Evolutionary conservation across 2,113 vertebrate genomes (phyloP), one percentile per base, ranked within the genome.

Genomic region (Phyllostomus hastatus): DNA sequence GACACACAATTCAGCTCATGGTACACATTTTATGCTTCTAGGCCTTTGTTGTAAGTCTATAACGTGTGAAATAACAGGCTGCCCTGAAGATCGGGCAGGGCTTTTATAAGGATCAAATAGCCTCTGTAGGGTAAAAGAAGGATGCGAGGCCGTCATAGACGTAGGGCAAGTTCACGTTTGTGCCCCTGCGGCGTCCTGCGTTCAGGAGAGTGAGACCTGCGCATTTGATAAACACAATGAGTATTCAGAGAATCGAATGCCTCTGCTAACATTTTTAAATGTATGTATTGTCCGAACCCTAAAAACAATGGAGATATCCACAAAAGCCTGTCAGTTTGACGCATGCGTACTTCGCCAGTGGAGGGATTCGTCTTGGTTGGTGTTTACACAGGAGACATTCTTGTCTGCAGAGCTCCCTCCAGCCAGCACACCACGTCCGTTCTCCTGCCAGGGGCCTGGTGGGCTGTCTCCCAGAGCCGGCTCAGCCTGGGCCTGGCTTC

Each of bases 381-480:
- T 70, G 35, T 70, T 72, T 19, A 48, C 76, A 83, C 10, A 70
- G 17, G 8, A 91, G 19, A 16, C n/a, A 33, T 7, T 48, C 43
- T 38, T 15, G 1, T 61, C 33, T 33, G 9, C 31, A 19, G 59
- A 38, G 31, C 26, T 64, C 35, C 31, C 31, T 70, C 35, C 31
- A 7, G 76, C 22, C 54, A 52, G 59, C 16, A n/a, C 33, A 38
- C 4, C 2, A 22, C 2, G 17, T 64, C 33, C 17, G 7, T 57
- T 91, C 57, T 75, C 64, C 16, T 0, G 16, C n/a, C n/a, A 33
- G 41, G 22, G 7, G 22, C 10, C 11, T 33, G 33, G 28, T 19
- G 5, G n/a, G 10, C 31, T 11, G 2, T 24, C 28, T 24, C 48
- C 10, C 2, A 43, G 33, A 7, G 28, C 1, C 4, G 16, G n/a